Percentiles rank a stretch among this genome's conserved stretches.
phyloP scores from a whole-genome alignment of 1,140 invertebrate genomes.

The Diorhabda sublineata region DNA sequence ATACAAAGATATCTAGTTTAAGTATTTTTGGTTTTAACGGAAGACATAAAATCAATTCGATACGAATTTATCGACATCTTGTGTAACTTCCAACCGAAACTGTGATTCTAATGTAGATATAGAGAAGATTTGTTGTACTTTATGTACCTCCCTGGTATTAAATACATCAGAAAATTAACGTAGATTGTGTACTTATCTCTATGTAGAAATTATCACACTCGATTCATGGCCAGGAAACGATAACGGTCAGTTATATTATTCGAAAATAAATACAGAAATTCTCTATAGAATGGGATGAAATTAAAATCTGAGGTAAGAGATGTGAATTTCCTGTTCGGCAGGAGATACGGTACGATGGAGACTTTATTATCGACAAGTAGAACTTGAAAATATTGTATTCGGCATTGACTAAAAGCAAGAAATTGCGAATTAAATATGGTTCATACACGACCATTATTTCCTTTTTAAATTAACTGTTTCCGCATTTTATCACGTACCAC shows the following conservation, averaged over 20 bases:
- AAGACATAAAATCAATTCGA: no score
- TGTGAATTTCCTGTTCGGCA: constrained; percentile 31
- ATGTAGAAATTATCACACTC: constrained; percentile 10
- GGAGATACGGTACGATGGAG: constrained; percentile 32
- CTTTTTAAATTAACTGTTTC: constrained; percentile 6
- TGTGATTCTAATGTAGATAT: no score
- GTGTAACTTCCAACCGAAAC: no score
- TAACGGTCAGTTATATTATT: constrained; percentile 8
- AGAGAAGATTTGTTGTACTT: no score
- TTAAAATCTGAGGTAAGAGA: constrained; percentile 32
- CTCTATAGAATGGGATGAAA: constrained; percentile 17
- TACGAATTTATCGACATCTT: no score
- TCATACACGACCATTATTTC: constrained; percentile 12
- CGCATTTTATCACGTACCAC: not conserved
- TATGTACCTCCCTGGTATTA: not conserved
- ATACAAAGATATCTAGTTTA: no score
- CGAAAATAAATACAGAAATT: constrained; percentile 6
- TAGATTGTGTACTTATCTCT: constrained; percentile 14
- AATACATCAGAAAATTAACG: not conserved
- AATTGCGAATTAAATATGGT: constrained; percentile 18
- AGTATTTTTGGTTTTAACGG: no score
- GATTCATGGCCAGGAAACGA: constrained; percentile 14
- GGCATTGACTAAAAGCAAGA: constrained; percentile 17
- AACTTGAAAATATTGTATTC: constrained; percentile 24
- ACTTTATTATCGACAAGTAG: constrained; percentile 26